Evolutionary conservation across 2,113 vertebrate species (phyloP), one percentile per base, ranked within the genome.

Genomic region (Paracanthobrama guichenoti): DNA sequence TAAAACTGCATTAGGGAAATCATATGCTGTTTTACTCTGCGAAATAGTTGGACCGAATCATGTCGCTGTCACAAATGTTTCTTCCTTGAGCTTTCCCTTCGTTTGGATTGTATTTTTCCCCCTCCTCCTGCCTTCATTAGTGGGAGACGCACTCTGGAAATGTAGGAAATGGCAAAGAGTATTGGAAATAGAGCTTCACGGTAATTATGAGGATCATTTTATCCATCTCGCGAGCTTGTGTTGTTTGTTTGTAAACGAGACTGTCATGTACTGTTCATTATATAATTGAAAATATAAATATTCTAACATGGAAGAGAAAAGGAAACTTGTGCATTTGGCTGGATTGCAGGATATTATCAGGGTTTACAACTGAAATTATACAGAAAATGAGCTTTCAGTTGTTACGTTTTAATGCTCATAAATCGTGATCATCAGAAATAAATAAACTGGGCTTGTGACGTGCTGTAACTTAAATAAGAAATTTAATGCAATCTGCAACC

Each of bases 41-140:
- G 89, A 92, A 90, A 91, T 92, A 93, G 91, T 94, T 90, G 94
- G 94, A 95, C 93, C 94, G 94, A 90, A 93, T 93, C 93, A 93
- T 93, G 92, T 71, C 80, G 80, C 26, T 82, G 80, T 82, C 50
- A 24, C 66, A 71, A 42, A 71, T 71, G 66, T 87, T 91, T 90
- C 84, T 84, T 86, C 57, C 5, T 53, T 81, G 79, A 79, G 64
- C 89, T 90, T 88, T 79, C 24, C 84, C 81, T 24, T 86, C 79
- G 71, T 89, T 71, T 85, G 87, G 85, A 85, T 73, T 73, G 55
- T 73, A 79, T 28, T 88, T 88, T 87, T 72, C 83, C 86, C 86
- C 53, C 87, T 90, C 75, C 59, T 86, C 24, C 89, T 90, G 83
- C 64, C 84, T 31, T 82, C 71, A 83, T 26, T 44, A 28, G 67